Conservation (phyloP, 2,888 invertebrate genomes). For the Drosophila meridionalis region DNA sequence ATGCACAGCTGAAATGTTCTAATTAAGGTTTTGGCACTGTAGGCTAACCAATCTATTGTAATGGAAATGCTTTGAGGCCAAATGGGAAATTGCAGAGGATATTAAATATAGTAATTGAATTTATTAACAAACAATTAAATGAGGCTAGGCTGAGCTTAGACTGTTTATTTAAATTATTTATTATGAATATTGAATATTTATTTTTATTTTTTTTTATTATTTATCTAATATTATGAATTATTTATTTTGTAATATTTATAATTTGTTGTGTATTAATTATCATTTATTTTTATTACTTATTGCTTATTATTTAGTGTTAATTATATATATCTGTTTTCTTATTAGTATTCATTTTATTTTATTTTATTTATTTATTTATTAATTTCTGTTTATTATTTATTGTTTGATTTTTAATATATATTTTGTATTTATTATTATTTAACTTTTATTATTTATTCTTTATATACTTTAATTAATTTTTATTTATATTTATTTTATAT, state of each 20-base stretch:
- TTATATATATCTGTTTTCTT: background rate
- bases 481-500: no score
- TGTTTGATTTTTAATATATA: background rate
- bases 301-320: background rate
- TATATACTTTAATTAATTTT: background rate
- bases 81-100: background rate
- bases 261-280: background rate
- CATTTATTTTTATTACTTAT: background rate
- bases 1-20: conserved; percentile 2
- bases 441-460: background rate
- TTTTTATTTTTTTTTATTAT: background rate
- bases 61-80: background rate
- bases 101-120: background rate
- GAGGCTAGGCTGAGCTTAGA: background rate
- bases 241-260: background rate
- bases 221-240: background rate
- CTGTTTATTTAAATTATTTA: background rate
- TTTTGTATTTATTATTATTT: no score
- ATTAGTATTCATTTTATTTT: background rate
- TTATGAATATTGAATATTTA: background rate
- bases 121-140: background rate
- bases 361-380: background rate
- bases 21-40: background rate
- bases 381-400: background rate
- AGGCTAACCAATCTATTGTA: background rate